phyloP scores from a whole-genome alignment of 2,888 invertebrate species.

The Sclerodermus sp. region DNA sequence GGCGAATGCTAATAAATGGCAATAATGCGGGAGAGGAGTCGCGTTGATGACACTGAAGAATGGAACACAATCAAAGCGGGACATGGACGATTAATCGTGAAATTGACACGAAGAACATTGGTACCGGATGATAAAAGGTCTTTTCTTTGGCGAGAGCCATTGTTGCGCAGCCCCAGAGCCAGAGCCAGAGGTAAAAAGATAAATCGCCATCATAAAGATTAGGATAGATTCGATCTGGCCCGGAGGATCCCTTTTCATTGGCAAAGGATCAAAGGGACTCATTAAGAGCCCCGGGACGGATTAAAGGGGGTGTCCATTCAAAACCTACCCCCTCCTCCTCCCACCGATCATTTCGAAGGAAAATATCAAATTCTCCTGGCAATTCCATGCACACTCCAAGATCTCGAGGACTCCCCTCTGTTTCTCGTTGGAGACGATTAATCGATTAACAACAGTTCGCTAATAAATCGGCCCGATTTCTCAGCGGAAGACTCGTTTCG shows the following conservation, averaged over 20 bases:
- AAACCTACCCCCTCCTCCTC: too few species aligned
- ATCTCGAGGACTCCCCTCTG: too few species aligned
- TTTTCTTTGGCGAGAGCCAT: not conserved
- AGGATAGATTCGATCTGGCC: not conserved
- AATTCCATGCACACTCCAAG: too few species aligned
- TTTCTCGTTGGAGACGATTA: too few species aligned
- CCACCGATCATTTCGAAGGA: not conserved
- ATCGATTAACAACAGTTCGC: too few species aligned
- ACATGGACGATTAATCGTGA: not conserved
- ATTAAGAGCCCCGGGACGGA: not conserved
- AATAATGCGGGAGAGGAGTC: too few species aligned
- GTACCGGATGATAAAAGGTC: not conserved
- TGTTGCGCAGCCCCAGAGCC: not conserved
- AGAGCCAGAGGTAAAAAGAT: not conserved
- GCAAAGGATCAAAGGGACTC: slow-evolving; percentile 3
- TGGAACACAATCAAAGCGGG: too few species aligned
- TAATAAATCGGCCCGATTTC: too few species aligned
- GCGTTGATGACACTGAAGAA: too few species aligned
- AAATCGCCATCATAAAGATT: slow-evolving; percentile 1
- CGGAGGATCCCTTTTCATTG: not conserved
- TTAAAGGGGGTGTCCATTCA: not conserved
- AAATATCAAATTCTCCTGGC: too few species aligned
- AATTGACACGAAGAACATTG: not conserved
- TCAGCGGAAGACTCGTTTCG: too few species aligned
- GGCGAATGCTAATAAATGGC: too few species aligned